Percentiles rank a stretch among this genome's conserved stretches.
Evolutionary conservation across 2,797 vertebrate genomes (phyloP).

Genomic region (Arctocebus calabarensis): DNA sequence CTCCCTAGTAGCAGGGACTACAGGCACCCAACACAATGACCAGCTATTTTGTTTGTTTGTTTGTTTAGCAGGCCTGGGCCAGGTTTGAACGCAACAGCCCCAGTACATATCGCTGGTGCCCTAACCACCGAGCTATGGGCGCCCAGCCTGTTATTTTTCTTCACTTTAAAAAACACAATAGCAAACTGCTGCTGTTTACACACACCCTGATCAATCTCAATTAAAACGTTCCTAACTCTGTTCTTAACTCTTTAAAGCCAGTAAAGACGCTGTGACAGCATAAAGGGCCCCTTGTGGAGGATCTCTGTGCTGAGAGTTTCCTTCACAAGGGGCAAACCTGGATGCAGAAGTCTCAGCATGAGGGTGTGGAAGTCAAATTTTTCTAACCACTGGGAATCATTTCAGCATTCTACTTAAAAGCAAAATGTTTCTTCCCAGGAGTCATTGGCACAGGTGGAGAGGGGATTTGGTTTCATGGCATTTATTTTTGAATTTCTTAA

Average conservation of each 20-base stretch:
- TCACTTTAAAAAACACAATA: background rate
- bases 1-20: too few species aligned
- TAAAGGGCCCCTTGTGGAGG: background rate
- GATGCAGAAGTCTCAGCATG: background rate
- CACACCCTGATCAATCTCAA: background rate
- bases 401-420: background rate
- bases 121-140: too few species aligned
- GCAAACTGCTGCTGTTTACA: background rate
- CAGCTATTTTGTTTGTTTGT: too few species aligned
- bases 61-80: too few species aligned
- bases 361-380: background rate
- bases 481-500: slow-evolving; percentile 1
- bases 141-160: background rate
- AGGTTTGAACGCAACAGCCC: too few species aligned
- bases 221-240: background rate
- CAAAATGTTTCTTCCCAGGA: background rate
- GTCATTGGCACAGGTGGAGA: background rate
- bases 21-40: too few species aligned
- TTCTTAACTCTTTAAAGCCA: background rate
- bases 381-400: background rate
- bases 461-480: background rate
- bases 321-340: background rate
- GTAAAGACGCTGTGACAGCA: background rate
- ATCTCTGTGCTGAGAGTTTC: background rate
- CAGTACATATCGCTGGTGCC: too few species aligned